phyloP scores from a whole-genome alignment of 2,113 vertebrate genomes.

The Tympanuchus pallidicinctus region DNA sequence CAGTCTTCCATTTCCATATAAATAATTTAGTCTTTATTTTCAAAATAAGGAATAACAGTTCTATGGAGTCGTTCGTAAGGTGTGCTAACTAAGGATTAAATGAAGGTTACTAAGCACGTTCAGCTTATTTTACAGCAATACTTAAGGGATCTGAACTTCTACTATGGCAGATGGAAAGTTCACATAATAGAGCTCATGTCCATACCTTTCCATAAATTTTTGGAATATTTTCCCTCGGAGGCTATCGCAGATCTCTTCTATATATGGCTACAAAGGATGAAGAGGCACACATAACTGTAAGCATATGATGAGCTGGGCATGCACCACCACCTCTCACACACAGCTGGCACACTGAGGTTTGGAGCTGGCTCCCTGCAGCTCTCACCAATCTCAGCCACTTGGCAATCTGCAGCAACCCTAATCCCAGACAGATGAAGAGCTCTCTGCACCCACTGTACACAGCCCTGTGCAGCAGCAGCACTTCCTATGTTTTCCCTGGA shows the following conservation, averaged over 20 bases:
- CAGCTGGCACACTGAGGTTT: not conserved
- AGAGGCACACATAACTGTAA: slow-evolving; percentile 3
- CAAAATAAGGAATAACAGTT: not conserved
- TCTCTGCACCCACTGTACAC: accelerated
- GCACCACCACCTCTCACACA: accelerated
- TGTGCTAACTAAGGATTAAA: not conserved
- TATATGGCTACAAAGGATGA: slow-evolving; percentile 83
- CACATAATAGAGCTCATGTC: accelerated
- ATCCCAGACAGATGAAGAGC: too few relatives aligned
- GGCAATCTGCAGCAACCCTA: not conserved
- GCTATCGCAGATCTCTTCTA: slow-evolving; percentile 98
- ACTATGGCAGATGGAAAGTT: not conserved
- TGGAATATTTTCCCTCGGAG: slow-evolving; percentile 95
- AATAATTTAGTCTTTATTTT: slow-evolving; percentile 45
- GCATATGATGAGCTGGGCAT: not conserved
- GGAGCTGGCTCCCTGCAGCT: not conserved
- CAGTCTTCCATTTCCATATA: not conserved
- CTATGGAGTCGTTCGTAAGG: not conserved
- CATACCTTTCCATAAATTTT: slow-evolving; percentile 96
- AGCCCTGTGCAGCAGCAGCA: not conserved
- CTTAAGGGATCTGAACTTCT: not conserved
- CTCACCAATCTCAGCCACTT: not conserved
- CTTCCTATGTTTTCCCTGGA: not conserved
- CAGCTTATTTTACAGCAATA: not conserved
- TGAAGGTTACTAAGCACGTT: not conserved